Conservation (phyloP, 2,797 vertebrate species). For the Sphaeramia orbicularis region DNA sequence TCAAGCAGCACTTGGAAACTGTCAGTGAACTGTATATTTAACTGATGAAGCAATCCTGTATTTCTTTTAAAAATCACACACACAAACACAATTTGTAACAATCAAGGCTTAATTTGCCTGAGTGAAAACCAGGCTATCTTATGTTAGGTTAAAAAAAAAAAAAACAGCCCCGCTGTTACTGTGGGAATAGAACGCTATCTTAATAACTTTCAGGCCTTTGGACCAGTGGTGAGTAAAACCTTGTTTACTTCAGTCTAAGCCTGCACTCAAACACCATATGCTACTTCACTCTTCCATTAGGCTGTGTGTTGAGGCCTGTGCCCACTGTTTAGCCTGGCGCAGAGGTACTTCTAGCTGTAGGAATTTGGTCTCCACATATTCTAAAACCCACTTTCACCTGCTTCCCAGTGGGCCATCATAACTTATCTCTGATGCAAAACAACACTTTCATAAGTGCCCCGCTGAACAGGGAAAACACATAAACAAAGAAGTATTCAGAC, state of each 20-base stretch:
- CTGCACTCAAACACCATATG: slow-evolving; percentile 66
- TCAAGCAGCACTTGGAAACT: slow-evolving; percentile 22
- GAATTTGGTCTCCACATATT: slow-evolving; percentile 80
- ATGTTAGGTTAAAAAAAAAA: slow-evolving; percentile 9
- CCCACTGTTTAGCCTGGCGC: slow-evolving; percentile 83
- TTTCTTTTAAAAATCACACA: background rate
- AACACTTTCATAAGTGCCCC: slow-evolving; percentile 80
- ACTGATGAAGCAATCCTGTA: slow-evolving; percentile 39
- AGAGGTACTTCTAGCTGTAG: slow-evolving; percentile 81
- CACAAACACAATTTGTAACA: slow-evolving; percentile 35
- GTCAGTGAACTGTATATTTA: slow-evolving; percentile 36
- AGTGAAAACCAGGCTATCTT: slow-evolving; percentile 45
- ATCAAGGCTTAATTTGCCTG: slow-evolving; percentile 37
- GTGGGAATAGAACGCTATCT: slow-evolving; percentile 62
- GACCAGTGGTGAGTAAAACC: slow-evolving; percentile 55
- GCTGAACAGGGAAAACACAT: slow-evolving; percentile 69
- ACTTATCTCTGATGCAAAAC: slow-evolving; percentile 82
- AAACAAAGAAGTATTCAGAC: slow-evolving; percentile 82
- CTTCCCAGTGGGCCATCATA: slow-evolving; percentile 73
- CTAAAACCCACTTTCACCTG: slow-evolving; percentile 76
- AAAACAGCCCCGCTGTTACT: slow-evolving; percentile 39
- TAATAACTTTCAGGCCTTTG: slow-evolving; percentile 74
- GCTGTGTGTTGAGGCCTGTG: slow-evolving; percentile 75
- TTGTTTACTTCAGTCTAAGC: slow-evolving; percentile 78
- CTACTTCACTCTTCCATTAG: slow-evolving; percentile 86